These are phyloP conservation scores for Trematocara nigrifrons DNA, from an alignment of 2,113 vertebrate genomes.

Conservation along the genomic window DNA sequence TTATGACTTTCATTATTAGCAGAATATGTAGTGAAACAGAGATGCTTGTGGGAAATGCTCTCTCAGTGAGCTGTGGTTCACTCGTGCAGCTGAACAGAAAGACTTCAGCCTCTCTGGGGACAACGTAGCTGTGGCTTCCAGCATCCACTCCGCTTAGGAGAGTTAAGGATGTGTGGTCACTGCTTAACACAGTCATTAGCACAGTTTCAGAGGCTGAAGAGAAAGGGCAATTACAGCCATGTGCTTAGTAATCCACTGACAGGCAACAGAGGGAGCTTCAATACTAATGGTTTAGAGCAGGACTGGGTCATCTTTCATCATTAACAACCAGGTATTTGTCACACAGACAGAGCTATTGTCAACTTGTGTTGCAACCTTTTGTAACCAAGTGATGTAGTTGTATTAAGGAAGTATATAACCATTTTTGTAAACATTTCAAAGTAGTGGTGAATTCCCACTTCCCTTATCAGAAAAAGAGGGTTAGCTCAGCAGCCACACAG, in stretches of 20 bases:
- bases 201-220: background rate
- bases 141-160: background rate
- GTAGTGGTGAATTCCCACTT: background rate
- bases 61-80: background rate
- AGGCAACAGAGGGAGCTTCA: background rate
- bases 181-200: slow-evolving; percentile 31
- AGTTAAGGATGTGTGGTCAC: slow-evolving; percentile 30
- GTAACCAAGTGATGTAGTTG: background rate
- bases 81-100: background rate
- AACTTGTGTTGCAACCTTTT: background rate
- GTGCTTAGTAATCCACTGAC: background rate
- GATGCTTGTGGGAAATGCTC: background rate
- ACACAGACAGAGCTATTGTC: background rate
- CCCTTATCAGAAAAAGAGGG: background rate
- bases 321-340: background rate
- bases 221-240: slow-evolving; percentile 15
- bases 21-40: background rate
- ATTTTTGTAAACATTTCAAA: background rate
- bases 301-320: background rate
- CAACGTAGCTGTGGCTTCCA: background rate
- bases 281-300: background rate
- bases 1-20: background rate
- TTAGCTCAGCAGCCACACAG: background rate
- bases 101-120: background rate
- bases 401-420: background rate